These are phyloP conservation scores for Sarcophaga variegata DNA, from an alignment of 2,888 invertebrate species.

Conservation along the genomic window DNA sequence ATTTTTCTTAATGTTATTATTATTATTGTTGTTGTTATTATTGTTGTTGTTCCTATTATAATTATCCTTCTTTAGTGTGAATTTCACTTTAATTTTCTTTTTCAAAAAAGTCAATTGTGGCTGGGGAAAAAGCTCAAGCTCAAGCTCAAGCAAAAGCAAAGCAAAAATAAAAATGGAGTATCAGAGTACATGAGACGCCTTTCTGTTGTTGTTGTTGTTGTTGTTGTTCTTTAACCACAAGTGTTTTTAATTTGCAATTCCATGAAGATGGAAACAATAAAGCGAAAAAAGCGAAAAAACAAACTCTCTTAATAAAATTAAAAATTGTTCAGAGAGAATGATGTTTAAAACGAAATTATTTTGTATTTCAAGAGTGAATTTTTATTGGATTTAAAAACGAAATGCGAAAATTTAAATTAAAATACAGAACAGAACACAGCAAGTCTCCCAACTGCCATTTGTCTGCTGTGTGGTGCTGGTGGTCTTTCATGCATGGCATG, in stretches of 20 bases:
- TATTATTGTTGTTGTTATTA: not conserved
- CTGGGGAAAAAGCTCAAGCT: not conserved
- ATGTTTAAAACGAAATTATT: slow-evolving; percentile 15
- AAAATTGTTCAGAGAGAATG: not conserved
- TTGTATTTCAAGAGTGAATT: not conserved
- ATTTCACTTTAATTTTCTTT: not conserved
- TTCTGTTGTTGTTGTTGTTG: not conserved
- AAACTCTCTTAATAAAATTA: not conserved
- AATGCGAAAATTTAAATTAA: too few species aligned
- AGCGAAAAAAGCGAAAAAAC: not conserved
- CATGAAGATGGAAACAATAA: not conserved
- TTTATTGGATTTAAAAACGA: too few species aligned
- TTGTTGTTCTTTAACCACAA: slow-evolving; percentile 9
- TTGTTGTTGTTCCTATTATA: slow-evolving; percentile 16
- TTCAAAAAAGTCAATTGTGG: not conserved
- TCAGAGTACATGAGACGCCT: not conserved
- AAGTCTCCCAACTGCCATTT: too few species aligned
- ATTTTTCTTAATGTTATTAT: too few species aligned
- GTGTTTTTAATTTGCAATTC: slow-evolving; percentile 39
- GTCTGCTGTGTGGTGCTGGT: too few species aligned
- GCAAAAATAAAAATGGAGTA: not conserved
- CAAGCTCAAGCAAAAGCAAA: not conserved
- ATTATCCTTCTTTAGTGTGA: not conserved
- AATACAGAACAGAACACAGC: too few species aligned
- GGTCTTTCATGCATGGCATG: too few species aligned